phyloP scores from a whole-genome alignment of 92 coral and sea anemone genomes.

The Desmophyllum pertusum region DNA sequence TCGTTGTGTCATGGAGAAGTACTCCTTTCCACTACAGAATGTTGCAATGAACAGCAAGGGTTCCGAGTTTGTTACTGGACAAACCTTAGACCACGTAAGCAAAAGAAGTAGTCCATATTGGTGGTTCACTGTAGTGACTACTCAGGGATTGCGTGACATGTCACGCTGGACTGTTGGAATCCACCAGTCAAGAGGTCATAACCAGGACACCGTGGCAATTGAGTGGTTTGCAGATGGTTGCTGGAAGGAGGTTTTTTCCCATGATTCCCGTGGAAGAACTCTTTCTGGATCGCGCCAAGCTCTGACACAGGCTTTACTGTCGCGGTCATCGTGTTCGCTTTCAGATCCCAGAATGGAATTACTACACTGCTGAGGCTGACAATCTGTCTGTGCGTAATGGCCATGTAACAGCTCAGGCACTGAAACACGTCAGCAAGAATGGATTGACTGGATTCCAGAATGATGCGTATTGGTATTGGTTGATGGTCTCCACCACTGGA shows the following conservation, averaged over 20 bases:
- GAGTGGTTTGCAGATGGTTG: slow-evolving; percentile 88
- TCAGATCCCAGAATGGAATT: slow-evolving; percentile 49
- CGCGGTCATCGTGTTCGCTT: slow-evolving; percentile 81
- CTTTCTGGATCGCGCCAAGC: slow-evolving; percentile 44
- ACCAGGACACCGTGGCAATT: slow-evolving; percentile 65
- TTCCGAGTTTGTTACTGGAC: slow-evolving; percentile 51
- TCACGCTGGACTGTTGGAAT: slow-evolving; percentile 89
- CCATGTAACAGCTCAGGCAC: slow-evolving; percentile 83
- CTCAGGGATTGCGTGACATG: slow-evolving; percentile 85
- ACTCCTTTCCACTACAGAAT: slow-evolving; percentile 64
- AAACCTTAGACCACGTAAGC: slow-evolving; percentile 79
- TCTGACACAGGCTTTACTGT: slow-evolving; percentile 58
- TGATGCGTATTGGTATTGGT: slow-evolving; percentile 83
- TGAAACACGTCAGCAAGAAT: slow-evolving; percentile 74
- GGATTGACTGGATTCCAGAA: slow-evolving; percentile 58
- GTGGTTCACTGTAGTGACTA: slow-evolving; percentile 79
- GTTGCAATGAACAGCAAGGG: slow-evolving; percentile 36
- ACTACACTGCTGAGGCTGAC: slow-evolving; percentile 79
- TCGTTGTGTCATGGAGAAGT: slow-evolving; percentile 65
- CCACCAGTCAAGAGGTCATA: slow-evolving; percentile 81
- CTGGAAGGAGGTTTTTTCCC: slow-evolving; percentile 73
- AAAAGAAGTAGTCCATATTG: slow-evolving; percentile 53
- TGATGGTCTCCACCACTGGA: slow-evolving; percentile 85
- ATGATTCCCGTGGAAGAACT: slow-evolving; percentile 47
- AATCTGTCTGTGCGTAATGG: slow-evolving; percentile 73